Evolutionary conservation across 2,888 invertebrate species (phyloP).

Genomic region (Caenorhabditis angaria): DNA sequence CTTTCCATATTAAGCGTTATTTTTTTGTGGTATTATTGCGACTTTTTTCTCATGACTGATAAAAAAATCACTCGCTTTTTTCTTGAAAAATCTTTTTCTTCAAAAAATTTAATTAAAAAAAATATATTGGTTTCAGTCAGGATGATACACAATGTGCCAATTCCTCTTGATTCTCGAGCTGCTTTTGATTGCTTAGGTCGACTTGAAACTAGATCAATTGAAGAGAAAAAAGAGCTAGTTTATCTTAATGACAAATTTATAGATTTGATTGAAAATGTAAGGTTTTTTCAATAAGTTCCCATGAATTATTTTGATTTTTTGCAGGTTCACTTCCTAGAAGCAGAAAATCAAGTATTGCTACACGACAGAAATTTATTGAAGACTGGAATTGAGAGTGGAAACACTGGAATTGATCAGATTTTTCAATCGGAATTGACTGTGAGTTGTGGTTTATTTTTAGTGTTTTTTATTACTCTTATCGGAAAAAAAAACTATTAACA

Average conservation of each 20-base stretch:
- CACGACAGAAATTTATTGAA: conserved; percentile 33
- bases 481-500: no score
- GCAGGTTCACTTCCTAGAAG: conserved; percentile 37
- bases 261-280: conserved; percentile 35
- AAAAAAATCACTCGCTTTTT: neutral
- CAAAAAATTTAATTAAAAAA: conserved; percentile 12
- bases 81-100: conserved; percentile 8
- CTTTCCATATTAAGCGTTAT: conserved; percentile 16
- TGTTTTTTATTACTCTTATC: no score
- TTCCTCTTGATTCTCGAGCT: neutral
- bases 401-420: conserved; percentile 22
- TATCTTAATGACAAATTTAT: conserved; percentile 32
- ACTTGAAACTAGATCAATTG: neutral
- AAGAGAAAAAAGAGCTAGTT: conserved; percentile 24
- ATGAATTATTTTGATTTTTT: neutral
- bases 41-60: conserved; percentile 6
- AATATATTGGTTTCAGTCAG: neutral
- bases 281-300: neutral
- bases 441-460: conserved; percentile 10
- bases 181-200: neutral
- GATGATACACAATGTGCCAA: neutral
- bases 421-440: conserved; percentile 27
- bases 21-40: conserved; percentile 3
- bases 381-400: conserved; percentile 26
- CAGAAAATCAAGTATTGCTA: conserved; percentile 22